Conservation (phyloP, 2,113 vertebrate genomes). For the Hypomesus transpacificus region DNA sequence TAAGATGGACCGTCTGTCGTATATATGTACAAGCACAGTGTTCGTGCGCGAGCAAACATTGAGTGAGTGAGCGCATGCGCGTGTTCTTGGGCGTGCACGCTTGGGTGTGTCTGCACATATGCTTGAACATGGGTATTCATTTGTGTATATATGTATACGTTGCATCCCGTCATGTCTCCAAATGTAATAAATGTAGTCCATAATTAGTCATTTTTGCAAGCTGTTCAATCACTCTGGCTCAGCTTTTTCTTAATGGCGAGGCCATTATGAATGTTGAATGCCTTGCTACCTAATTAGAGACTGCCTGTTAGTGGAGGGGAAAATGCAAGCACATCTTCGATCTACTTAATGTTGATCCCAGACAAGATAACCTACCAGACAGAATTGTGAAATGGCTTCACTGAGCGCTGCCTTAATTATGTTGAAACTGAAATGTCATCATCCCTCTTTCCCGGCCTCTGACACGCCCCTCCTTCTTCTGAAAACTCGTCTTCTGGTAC, state of each 20-base stretch:
- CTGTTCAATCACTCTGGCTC: slow-evolving; percentile 33
- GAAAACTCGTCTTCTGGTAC: slow-evolving; percentile 11
- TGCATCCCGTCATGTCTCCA: slow-evolving; percentile 29
- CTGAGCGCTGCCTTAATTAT: slow-evolving; percentile 46
- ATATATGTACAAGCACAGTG: background rate
- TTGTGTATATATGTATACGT: no score
- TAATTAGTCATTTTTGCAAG: slow-evolving; percentile 53
- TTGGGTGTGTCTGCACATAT: slow-evolving; percentile 4
- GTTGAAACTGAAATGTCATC: slow-evolving; percentile 36
- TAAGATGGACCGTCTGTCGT: background rate
- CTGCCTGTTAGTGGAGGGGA: slow-evolving; percentile 22
- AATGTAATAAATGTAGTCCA: slow-evolving; percentile 54
- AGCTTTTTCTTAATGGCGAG: slow-evolving; percentile 47
- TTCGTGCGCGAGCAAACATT: no score
- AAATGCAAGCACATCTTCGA: slow-evolving; percentile 20
- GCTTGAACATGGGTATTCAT: background rate
- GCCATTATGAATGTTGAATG: slow-evolving; percentile 56
- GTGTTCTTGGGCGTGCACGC: no score
- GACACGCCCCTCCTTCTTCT: background rate
- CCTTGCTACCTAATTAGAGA: slow-evolving; percentile 43
- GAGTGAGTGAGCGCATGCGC: no score
- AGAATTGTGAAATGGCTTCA: slow-evolving; percentile 29
- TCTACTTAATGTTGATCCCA: slow-evolving; percentile 27
- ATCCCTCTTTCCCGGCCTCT: background rate
- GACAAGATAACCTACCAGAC: slow-evolving; percentile 31